Evolutionary conservation across 2,113 vertebrate species (phyloP).

Genomic region (Anoura caudifer): DNA sequence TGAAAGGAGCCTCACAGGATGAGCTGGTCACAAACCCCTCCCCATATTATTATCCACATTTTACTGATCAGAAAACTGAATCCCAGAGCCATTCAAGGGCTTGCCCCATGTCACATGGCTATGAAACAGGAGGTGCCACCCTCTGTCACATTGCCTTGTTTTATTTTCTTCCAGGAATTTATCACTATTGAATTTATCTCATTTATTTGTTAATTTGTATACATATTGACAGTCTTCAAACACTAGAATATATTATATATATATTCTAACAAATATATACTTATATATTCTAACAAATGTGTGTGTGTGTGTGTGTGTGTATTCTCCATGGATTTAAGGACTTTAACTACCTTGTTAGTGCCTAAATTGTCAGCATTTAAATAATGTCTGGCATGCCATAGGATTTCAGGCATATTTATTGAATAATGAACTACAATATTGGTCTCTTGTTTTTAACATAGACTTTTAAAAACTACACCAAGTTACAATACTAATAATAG

Average conservation of each 20-base stretch:
- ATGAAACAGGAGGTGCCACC: background rate
- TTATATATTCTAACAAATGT: too few relatives aligned
- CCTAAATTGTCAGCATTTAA: background rate
- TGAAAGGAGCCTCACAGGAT: background rate
- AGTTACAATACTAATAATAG: background rate
- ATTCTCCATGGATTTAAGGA: background rate
- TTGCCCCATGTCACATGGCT: fast-evolving
- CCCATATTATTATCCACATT: background rate
- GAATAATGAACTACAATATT: background rate
- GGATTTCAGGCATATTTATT: background rate
- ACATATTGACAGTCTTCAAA: background rate
- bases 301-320: too few relatives aligned
- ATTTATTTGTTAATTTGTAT: background rate
- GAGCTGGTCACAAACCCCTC: background rate
- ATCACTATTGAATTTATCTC: background rate
- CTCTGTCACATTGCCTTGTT: background rate
- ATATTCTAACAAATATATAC: too few relatives aligned
- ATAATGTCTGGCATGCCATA: background rate
- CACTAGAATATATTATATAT: background rate
- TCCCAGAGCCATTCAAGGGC: fast-evolving
- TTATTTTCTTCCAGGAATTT: background rate
- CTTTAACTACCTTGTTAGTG: background rate
- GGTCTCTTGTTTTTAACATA: background rate
- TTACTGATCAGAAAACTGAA: background rate
- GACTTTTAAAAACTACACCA: background rate